These are phyloP conservation scores for Neogobius melanostomus DNA, from an alignment of 2,113 vertebrate genomes.

Conservation along the genomic window DNA sequence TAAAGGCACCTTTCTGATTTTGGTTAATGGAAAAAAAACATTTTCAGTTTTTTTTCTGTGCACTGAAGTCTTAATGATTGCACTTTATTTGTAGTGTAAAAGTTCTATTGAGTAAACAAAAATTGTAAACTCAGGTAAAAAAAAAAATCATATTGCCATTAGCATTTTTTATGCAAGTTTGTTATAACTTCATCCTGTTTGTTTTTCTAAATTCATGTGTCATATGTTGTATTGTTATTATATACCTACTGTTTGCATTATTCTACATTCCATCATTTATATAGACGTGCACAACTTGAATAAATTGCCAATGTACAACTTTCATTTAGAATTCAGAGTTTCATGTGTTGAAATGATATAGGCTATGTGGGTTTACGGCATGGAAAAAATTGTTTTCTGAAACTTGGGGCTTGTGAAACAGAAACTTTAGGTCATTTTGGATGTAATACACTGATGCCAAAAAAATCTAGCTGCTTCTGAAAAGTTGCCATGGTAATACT, in stretches of 20 bases:
- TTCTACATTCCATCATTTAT: too few species aligned
- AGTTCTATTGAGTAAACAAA: background rate
- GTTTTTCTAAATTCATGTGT: background rate
- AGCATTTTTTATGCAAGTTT: background rate
- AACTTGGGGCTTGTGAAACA: background rate
- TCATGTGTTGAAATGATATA: too few species aligned
- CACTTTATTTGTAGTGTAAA: slow-evolving; percentile 42
- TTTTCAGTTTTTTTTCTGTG: background rate
- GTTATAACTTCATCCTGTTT: background rate
- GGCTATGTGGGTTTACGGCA: too few species aligned
- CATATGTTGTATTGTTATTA: too few species aligned
- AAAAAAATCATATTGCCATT: background rate
- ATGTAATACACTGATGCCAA: background rate
- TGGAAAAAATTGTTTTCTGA: background rate
- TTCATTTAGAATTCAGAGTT: too few species aligned
- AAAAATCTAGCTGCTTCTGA: background rate
- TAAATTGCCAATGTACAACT: too few species aligned
- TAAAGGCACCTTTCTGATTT: slow-evolving; percentile 2
- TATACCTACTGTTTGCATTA: too few species aligned
- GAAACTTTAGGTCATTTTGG: background rate
- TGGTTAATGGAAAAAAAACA: background rate
- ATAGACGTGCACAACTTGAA: too few species aligned
- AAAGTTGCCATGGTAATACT: slow-evolving; percentile 16
- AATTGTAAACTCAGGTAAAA: slow-evolving; percentile 51
- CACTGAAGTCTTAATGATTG: slow-evolving; percentile 18